Evolutionary conservation across 2,113 vertebrate genomes (phyloP).

Genomic region (Hyla sarda): DNA sequence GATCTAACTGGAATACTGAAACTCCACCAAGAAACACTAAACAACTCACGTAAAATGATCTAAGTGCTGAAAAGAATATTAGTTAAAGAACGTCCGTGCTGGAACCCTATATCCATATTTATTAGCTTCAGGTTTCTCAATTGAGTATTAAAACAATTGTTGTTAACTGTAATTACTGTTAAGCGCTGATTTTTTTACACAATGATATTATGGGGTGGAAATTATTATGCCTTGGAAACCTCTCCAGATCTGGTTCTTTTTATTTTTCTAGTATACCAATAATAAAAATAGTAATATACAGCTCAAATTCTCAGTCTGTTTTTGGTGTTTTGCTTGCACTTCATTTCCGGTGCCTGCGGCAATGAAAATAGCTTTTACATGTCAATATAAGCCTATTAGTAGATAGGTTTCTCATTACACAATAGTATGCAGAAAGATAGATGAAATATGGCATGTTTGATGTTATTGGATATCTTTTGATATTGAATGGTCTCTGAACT

Average conservation of each 20-base stretch:
- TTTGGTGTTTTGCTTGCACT: background rate
- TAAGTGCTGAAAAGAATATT: conserved; percentile 70
- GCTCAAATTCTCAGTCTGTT: background rate
- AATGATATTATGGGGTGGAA: conserved; percentile 19
- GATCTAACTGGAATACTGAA: conserved; percentile 55
- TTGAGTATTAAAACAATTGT: conserved; percentile 57
- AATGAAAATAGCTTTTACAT: background rate
- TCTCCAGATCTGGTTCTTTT: conserved; percentile 19
- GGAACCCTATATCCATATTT: conserved; percentile 66
- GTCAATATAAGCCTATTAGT: background rate
- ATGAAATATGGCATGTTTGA: background rate
- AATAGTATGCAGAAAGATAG: background rate
- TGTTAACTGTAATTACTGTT: conserved; percentile 56
- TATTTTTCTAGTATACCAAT: background rate
- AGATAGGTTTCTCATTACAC: background rate
- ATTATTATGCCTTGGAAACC: conserved; percentile 20
- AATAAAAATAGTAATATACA: conserved; percentile 1
- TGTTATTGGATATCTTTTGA: no score
- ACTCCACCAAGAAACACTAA: conserved; percentile 64
- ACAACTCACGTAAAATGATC: conserved; percentile 64
- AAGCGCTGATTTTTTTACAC: conserved; percentile 40
- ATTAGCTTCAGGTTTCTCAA: conserved; percentile 64
- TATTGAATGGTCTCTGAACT: no score
- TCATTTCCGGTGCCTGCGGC: background rate
- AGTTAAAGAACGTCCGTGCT: conserved; percentile 59